Evolutionary conservation across 2,888 invertebrate species (phyloP).

Genomic region (Timema cristinae): DNA sequence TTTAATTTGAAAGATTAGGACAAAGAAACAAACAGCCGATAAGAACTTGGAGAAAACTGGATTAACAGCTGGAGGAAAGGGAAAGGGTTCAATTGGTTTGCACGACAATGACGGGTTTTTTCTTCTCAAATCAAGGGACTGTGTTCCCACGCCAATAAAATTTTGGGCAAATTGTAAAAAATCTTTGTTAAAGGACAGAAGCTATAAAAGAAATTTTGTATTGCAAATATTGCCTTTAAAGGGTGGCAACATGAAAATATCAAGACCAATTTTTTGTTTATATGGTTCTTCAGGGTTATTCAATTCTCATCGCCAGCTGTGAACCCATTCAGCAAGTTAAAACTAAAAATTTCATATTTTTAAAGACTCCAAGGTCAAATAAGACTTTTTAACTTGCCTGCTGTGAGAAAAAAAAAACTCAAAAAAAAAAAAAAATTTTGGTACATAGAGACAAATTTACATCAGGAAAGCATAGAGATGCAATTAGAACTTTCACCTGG

Average conservation of each 20-base stretch:
- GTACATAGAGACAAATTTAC: not conserved
- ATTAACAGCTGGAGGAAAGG: not conserved
- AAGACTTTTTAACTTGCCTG: not conserved
- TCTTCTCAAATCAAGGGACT: not conserved
- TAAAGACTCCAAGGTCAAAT: not conserved
- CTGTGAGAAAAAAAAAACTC: not conserved
- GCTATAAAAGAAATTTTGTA: not conserved
- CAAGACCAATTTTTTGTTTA: not conserved
- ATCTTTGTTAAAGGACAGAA: not conserved
- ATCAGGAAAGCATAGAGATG: not conserved
- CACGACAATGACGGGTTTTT: not conserved
- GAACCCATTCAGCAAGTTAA: not conserved
- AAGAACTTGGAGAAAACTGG: not conserved
- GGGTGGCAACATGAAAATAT: not conserved
- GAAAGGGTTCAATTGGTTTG: not conserved
- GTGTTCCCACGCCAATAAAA: not conserved
- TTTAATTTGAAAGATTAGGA: not conserved
- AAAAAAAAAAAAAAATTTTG: not conserved
- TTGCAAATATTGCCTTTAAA: not conserved
- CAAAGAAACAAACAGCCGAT: not conserved
- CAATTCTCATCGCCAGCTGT: not conserved
- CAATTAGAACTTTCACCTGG: not conserved
- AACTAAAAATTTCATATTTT: not conserved
- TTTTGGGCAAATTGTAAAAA: not conserved
- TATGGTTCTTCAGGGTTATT: not conserved